Evolutionary conservation across 1,140 invertebrate species (phyloP).

Genomic region (Caerostris extrusa): DNA sequence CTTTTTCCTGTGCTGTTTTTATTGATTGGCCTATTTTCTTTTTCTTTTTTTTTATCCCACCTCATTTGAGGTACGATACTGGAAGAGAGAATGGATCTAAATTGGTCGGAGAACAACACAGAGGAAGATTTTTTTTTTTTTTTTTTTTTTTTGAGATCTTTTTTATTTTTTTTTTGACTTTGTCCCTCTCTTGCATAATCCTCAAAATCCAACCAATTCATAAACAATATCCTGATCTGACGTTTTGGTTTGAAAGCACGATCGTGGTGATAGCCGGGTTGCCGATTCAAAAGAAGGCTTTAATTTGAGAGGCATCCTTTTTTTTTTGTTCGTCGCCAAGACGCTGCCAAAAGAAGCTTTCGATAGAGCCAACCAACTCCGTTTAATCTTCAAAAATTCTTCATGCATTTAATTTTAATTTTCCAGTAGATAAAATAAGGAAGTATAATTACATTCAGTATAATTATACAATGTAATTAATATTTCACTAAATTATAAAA

Average conservation of each 20-base stretch:
- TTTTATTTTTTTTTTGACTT: not conserved
- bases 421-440: no score
- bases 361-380: not conserved
- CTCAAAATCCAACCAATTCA: constrained; percentile 50
- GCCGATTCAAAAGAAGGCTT: not conserved
- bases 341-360: not conserved
- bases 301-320: not conserved
- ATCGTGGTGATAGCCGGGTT: constrained; percentile 19
- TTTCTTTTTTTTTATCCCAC: constrained; percentile 31
- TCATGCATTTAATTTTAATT: not conserved
- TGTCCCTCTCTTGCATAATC: not conserved
- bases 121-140: not conserved
- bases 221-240: constrained; percentile 72
- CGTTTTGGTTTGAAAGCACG: constrained; percentile 72
- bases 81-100: not conserved
- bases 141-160: not conserved
- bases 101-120: not conserved
- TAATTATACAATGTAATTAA: no score
- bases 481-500: no score
- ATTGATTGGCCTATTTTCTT: constrained; percentile 56
- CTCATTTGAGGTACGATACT: not conserved
- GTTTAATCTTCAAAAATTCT: not conserved
- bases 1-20: constrained; percentile 1
- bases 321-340: not conserved
- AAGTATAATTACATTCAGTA: no score